Percentiles rank a stretch among this genome's conserved stretches.
phyloP scores from a whole-genome alignment of 2,888 invertebrate species.

The Leistus spinibarbis region DNA sequence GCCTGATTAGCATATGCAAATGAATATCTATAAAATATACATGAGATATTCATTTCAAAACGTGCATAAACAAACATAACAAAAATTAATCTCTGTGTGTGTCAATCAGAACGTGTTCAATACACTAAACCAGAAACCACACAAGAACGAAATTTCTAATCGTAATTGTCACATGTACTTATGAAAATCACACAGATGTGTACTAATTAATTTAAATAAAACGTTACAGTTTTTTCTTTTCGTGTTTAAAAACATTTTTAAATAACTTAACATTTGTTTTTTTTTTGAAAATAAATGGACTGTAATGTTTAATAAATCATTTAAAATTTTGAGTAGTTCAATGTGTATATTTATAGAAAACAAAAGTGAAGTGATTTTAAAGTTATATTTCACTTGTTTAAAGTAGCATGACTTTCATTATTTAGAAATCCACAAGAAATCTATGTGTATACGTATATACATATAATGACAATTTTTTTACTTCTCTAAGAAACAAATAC shows the following conservation, averaged over 20 bases:
- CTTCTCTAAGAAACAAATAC: not conserved
- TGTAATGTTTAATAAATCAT: too few relatives aligned
- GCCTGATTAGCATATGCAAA: not conserved
- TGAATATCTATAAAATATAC: not conserved
- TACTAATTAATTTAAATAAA: not conserved
- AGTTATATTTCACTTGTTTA: constrained; percentile 24
- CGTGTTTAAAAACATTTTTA: too few relatives aligned
- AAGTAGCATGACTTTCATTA: constrained; percentile 31
- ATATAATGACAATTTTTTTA: constrained; percentile 5
- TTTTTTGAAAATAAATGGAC: too few relatives aligned
- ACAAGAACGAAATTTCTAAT: not conserved
- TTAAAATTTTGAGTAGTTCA: constrained; percentile 22
- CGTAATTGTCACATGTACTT: not conserved
- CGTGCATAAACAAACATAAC: constrained; percentile 1
- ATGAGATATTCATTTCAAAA: not conserved
- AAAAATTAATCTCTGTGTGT: not conserved
- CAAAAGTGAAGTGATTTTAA: constrained; percentile 27
- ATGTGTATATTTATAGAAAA: constrained; percentile 27
- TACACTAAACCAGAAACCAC: not conserved
- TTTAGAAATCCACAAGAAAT: constrained; percentile 32
- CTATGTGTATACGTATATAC: constrained; percentile 13
- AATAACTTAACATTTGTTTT: too few relatives aligned
- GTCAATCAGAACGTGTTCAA: not conserved
- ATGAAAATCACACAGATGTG: not conserved
- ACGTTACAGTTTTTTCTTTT: too few relatives aligned